Evolutionary conservation across 2,888 invertebrate species (phyloP).

Genomic region (Eumerus sabulonum): DNA sequence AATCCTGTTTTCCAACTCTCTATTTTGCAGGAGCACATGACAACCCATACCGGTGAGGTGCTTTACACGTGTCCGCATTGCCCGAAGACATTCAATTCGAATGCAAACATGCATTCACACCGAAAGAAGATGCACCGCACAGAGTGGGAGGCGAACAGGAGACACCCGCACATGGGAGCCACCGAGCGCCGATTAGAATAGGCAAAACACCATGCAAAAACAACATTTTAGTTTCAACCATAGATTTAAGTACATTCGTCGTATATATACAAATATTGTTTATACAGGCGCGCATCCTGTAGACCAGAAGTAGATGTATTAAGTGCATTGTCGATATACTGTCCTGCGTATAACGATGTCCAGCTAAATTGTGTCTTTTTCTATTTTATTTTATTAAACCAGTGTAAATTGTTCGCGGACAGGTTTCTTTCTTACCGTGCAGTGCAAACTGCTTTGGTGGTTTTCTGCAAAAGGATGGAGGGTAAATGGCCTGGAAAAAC

Average conservation of each 20-base stretch:
- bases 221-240: conserved; percentile 33
- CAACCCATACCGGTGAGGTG: conserved; percentile 74
- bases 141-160: conserved; percentile 74
- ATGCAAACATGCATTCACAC: conserved; percentile 76
- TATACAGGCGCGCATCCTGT: not conserved
- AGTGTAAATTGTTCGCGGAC: too few species aligned
- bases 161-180: conserved; percentile 58
- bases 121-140: conserved; percentile 75
- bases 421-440: too few species aligned
- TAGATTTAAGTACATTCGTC: conserved; percentile 16
- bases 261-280: not conserved
- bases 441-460: too few species aligned
- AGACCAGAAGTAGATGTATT: conserved; percentile 20
- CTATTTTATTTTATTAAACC: too few species aligned
- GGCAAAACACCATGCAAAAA: conserved; percentile 18
- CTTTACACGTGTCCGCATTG: conserved; percentile 75
- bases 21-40: conserved; percentile 75
- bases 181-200: conserved; percentile 29
- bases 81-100: conserved; percentile 75
- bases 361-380: not conserved
- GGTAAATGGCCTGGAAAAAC: too few species aligned
- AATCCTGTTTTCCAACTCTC: conserved; percentile 12
- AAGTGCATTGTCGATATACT: conserved; percentile 18
- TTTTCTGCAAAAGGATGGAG: too few species aligned
- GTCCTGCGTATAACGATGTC: conserved; percentile 15